phyloP scores from a whole-genome alignment of 2,888 invertebrate species.

The Diplazon laetatorius region DNA sequence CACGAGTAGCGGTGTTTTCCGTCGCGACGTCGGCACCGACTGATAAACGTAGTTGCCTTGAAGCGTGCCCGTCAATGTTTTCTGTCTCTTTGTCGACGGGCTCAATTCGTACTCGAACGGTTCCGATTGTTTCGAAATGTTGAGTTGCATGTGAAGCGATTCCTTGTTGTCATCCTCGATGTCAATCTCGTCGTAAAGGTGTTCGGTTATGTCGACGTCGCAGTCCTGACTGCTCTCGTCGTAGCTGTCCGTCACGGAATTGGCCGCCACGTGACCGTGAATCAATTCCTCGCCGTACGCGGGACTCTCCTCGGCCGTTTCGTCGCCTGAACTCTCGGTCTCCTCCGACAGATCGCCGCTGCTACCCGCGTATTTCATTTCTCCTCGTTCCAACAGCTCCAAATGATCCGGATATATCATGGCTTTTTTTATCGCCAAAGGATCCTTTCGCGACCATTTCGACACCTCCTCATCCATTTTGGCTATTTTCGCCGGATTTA shows the following conservation, averaged over 20 bases:
- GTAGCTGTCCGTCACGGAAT: conserved; percentile 80
- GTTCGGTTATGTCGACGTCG: conserved; percentile 85
- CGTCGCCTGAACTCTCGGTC: conserved; percentile 86
- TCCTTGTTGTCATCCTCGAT: conserved; percentile 87
- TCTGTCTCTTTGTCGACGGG: conserved; percentile 77
- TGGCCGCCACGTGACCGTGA: conserved; percentile 81
- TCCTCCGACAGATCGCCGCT: conserved; percentile 87
- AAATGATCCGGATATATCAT: conserved; percentile 96
- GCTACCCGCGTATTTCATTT: conserved; percentile 91
- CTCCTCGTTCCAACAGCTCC: conserved; percentile 92
- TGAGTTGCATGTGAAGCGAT: conserved; percentile 84
- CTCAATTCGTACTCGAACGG: conserved; percentile 75
- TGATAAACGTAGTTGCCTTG: conserved; percentile 80
- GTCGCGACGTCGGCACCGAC: conserved; percentile 77
- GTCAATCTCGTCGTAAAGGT: conserved; percentile 89
- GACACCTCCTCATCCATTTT: conserved; percentile 99
- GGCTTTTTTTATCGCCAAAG: conserved; percentile 94
- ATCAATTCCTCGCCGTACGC: conserved; percentile 79
- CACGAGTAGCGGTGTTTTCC: conserved; percentile 78
- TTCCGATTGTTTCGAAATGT: conserved; percentile 75
- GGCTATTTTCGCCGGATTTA: conserved; percentile 96
- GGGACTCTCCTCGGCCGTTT: conserved; percentile 81
- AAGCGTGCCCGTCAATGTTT: conserved; percentile 76
- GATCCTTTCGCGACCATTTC: conserved; percentile 98
- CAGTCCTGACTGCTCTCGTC: conserved; percentile 81